phyloP scores from a whole-genome alignment of 1,140 invertebrate species.

The Daktulosphaira vitifoliae region DNA sequence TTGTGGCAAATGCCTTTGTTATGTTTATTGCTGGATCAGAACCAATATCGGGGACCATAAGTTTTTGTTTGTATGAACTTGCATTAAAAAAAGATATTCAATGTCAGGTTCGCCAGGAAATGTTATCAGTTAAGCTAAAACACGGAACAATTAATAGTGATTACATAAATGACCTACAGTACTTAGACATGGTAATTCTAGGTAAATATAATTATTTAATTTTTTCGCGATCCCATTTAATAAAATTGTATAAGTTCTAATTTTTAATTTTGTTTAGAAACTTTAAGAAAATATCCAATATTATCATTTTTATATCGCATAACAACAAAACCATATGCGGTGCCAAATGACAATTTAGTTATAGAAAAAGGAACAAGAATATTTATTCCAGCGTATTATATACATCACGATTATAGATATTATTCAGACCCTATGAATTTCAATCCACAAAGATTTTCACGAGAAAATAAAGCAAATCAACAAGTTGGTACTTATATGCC shows the following conservation, averaged over 20 bases:
- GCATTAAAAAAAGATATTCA: conserved; percentile 50
- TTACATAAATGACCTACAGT: conserved; percentile 45
- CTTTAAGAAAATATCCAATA: conserved; percentile 42
- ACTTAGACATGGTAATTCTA: conserved; percentile 48
- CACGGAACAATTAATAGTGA: conserved; percentile 48
- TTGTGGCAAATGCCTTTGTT: conserved; percentile 38
- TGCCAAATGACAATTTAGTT: conserved; percentile 44
- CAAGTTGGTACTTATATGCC: conserved; percentile 52
- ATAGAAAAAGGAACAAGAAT: conserved; percentile 49
- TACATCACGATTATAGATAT: conserved; percentile 51
- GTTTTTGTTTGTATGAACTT: conserved; percentile 45
- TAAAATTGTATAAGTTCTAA: too few relatives aligned
- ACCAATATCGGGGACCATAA: conserved; percentile 48
- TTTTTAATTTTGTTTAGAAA: conserved; percentile 9
- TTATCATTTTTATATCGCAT: conserved; percentile 44
- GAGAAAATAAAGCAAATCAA: conserved; percentile 41
- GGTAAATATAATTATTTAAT: not conserved
- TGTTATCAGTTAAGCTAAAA: conserved; percentile 44
- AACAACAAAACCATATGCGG: conserved; percentile 45
- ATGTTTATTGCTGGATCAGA: conserved; percentile 51
- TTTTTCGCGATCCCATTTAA: too few relatives aligned
- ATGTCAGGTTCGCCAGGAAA: conserved; percentile 50
- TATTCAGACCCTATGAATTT: conserved; percentile 52
- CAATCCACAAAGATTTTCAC: conserved; percentile 47
- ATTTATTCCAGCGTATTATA: conserved; percentile 51